These are phyloP conservation scores for Adelosebastes latens DNA, from an alignment of 2,797 vertebrate genomes.

Conservation along the genomic window DNA sequence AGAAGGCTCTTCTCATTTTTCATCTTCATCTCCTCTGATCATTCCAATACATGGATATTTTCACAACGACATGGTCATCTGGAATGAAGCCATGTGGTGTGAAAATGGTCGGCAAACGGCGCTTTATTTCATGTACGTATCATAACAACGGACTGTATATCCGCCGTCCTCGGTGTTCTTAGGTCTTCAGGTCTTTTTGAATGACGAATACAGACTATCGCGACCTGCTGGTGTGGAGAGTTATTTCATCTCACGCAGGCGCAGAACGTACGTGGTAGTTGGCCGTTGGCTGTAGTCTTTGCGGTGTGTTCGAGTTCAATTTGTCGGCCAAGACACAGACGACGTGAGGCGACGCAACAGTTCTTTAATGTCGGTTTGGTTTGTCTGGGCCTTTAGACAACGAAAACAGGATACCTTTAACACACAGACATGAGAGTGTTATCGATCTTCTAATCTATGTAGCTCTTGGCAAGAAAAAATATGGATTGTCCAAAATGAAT, in stretches of 20 bases:
- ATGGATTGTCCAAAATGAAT: too few species aligned
- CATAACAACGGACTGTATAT: neutral
- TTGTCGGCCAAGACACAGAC: neutral
- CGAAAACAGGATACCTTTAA: neutral
- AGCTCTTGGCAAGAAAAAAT: neutral
- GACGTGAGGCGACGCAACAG: neutral
- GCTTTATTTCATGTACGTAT: neutral
- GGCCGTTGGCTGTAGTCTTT: too few species aligned
- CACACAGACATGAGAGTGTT: neutral
- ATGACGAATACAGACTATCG: too few species aligned
- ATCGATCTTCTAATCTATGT: neutral
- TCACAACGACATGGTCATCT: neutral
- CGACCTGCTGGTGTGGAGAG: too few species aligned
- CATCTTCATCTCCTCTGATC: neutral
- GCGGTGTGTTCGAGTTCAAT: neutral
- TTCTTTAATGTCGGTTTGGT: neutral
- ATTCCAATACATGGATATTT: neutral
- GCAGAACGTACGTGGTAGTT: too few species aligned
- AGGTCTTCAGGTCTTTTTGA: too few species aligned
- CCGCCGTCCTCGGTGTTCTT: too few species aligned
- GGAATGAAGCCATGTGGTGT: neutral
- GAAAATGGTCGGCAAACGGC: neutral
- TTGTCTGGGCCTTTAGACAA: neutral
- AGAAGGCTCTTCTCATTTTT: neutral
- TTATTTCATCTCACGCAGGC: too few species aligned